Conservation (phyloP, 2,888 invertebrate genomes). For the Agonopterix heracliana region DNA sequence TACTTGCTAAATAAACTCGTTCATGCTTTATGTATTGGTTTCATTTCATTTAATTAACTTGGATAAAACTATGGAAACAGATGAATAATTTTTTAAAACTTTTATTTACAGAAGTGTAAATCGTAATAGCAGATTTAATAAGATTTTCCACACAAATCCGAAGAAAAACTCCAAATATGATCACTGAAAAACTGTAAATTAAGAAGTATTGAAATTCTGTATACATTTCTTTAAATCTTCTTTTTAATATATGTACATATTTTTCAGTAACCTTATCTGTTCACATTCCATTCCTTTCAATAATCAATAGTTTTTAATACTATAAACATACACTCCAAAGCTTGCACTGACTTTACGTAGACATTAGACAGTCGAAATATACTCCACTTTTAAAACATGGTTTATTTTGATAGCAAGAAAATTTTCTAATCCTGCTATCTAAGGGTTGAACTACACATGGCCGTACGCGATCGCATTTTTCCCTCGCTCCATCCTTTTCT, state of each 20-base stretch:
- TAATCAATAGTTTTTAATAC: not conserved
- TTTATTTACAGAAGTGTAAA: conserved; percentile 64
- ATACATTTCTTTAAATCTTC: too few relatives aligned
- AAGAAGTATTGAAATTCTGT: not conserved
- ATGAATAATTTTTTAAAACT: conserved; percentile 25
- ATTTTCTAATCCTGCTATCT: too few relatives aligned
- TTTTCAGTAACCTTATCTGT: too few relatives aligned
- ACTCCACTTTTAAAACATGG: too few relatives aligned
- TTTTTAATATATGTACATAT: too few relatives aligned
- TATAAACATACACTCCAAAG: conserved; percentile 7
- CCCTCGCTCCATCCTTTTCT: too few relatives aligned
- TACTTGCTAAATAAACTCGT: conserved; percentile 1
- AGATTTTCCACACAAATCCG: conserved; percentile 30
- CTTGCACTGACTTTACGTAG: too few relatives aligned
- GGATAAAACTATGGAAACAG: conserved; percentile 1
- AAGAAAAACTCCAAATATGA: conserved; percentile 14
- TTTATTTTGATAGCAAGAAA: too few relatives aligned
- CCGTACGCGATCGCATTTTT: too few relatives aligned
- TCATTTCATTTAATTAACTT: conserved; percentile 11
- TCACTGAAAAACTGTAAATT: conserved; percentile 5
- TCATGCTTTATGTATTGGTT: conserved; percentile 34
- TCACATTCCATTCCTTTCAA: not conserved
- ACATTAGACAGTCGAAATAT: too few relatives aligned
- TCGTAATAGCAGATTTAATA: conserved; percentile 41
- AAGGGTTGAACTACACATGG: too few relatives aligned